Conservation (phyloP, 1,140 invertebrate species). For the Adelges cooleyi region DNA sequence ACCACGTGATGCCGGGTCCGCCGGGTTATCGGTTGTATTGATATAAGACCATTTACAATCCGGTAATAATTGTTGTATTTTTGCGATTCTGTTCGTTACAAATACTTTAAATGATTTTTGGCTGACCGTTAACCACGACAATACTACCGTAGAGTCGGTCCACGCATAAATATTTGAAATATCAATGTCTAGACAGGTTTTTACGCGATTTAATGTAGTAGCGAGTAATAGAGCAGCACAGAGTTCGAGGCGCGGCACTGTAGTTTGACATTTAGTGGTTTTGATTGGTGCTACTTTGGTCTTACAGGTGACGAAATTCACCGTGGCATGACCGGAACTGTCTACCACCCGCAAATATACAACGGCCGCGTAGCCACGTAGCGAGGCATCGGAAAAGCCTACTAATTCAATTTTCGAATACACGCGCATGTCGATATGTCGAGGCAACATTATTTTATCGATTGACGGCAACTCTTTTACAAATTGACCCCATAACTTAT, state of each 20-base stretch:
- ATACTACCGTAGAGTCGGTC: conserved; percentile 24
- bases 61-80: conserved; percentile 35
- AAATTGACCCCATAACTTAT: not conserved
- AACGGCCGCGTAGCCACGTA: not conserved
- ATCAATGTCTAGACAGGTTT: too few species aligned
- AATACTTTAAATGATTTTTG: conserved; percentile 36
- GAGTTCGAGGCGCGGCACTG: not conserved
- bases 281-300: not conserved
- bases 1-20: conserved; percentile 40
- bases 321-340: not conserved
- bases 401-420: not conserved
- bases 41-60: conserved; percentile 38
- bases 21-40: conserved; percentile 37
- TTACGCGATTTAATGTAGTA: not conserved
- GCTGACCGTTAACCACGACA: conserved; percentile 32
- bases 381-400: not conserved
- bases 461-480: not conserved
- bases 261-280: too few species aligned
- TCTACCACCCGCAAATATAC: not conserved
- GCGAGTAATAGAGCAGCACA: not conserved
- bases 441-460: too few species aligned
- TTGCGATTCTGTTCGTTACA: conserved; percentile 37
- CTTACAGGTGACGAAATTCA: not conserved
- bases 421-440: too few species aligned
- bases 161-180: too few species aligned